These are phyloP conservation scores for Hormiphora californensis DNA, from an alignment of 37 sponge, comb jelly and placozoan genomes.

Conservation along the genomic window DNA sequence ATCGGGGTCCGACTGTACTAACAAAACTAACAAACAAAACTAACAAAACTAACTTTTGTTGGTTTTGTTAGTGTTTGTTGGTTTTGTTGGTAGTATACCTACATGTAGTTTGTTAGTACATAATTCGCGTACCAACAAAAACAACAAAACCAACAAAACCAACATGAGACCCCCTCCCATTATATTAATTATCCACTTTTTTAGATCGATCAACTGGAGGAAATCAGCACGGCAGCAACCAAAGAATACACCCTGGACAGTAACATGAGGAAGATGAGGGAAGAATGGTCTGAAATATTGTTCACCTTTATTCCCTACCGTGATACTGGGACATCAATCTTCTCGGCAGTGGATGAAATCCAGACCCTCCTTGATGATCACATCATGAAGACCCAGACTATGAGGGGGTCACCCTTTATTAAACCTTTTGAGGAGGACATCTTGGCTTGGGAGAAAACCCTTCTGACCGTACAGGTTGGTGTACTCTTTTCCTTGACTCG, in stretches of 20 bases:
- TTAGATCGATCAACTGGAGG: constrained; percentile 13
- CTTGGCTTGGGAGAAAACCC: constrained; percentile 56
- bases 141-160: no score
- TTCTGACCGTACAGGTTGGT: constrained; percentile 31
- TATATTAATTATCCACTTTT: no score
- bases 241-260: constrained; percentile 95
- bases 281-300: constrained; percentile 79
- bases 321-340: constrained; percentile 87
- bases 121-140: no score
- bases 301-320: constrained; percentile 87
- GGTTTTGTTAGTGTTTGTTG: no score
- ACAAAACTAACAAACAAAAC: no score
- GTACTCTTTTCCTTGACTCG: no score
- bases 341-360: constrained; percentile 88
- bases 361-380: constrained; percentile 89
- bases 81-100: no score
- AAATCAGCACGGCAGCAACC: constrained; percentile 66
- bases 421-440: constrained; percentile 91
- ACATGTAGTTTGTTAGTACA: no score
- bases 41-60: no score
- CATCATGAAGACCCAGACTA: constrained; percentile 95
- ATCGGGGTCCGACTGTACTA: no score
- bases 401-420: constrained; percentile 98
- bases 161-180: no score
- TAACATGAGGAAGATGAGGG: constrained; percentile 87